Conservation (phyloP, 2,113 vertebrate genomes). For the Drymodes brunneopygia region DNA sequence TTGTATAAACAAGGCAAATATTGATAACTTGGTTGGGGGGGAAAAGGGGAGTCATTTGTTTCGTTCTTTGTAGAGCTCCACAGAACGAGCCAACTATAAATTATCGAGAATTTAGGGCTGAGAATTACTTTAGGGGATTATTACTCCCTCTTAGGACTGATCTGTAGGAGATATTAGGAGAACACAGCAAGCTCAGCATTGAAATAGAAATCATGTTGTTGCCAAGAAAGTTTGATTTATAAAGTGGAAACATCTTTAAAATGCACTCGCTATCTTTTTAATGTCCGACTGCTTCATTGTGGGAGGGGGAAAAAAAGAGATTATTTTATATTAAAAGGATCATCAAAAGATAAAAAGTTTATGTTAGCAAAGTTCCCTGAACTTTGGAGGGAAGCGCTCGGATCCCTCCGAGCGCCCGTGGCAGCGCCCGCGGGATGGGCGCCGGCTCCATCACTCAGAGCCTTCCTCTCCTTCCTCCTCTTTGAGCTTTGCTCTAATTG, state of each 20-base stretch:
- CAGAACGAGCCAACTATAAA: conserved; percentile 56
- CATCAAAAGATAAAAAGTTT: conserved; percentile 65
- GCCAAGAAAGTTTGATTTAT: conserved; percentile 79
- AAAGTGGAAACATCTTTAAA: conserved; percentile 84
- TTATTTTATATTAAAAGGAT: conserved; percentile 68
- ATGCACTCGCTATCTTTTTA: conserved; percentile 69
- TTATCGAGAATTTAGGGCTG: conserved; percentile 60
- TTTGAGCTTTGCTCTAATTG: background rate
- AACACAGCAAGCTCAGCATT: conserved; percentile 33
- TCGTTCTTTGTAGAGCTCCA: conserved; percentile 23
- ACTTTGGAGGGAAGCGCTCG: conserved; percentile 23
- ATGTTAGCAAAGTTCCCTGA: conserved; percentile 52
- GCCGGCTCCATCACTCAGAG: conserved; percentile 2
- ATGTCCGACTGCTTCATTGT: conserved; percentile 60
- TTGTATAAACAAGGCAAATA: conserved; percentile 40
- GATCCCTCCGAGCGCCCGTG: background rate
- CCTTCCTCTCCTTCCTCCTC: background rate
- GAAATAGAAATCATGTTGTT: conserved; percentile 53
- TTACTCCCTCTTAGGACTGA: conserved; percentile 60
- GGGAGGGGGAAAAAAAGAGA: conserved; percentile 45
- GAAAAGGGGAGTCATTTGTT: conserved; percentile 1
- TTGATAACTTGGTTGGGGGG: background rate
- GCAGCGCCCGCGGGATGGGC: background rate
- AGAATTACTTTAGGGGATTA: conserved; percentile 59
- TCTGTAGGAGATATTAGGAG: conserved; percentile 61